Percentiles rank a stretch among this genome's conserved stretches.
These are phyloP conservation scores for Arothron firmamentum DNA, from an alignment of 2,113 vertebrate species.

Conservation along the genomic window DNA sequence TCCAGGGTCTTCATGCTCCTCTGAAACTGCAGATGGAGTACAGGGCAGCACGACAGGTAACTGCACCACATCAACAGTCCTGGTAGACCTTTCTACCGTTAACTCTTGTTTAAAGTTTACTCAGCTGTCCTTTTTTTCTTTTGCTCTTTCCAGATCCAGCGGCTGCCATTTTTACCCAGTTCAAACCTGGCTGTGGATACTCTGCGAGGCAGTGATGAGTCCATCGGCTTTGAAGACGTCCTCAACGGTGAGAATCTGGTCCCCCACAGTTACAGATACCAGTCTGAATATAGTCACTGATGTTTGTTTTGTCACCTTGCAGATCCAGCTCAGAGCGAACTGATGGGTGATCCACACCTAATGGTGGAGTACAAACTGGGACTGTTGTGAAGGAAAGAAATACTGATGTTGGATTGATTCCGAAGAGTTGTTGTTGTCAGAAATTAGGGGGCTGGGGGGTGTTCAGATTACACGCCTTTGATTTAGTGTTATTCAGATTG, in stretches of 20 bases:
- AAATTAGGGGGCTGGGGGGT: not conserved
- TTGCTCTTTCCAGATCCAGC: conserved; percentile 79
- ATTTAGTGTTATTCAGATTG: not conserved
- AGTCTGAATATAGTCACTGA: not conserved
- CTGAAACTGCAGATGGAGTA: conserved; percentile 95
- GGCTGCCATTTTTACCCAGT: conserved; percentile 90
- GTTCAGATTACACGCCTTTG: not conserved
- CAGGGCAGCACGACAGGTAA: conserved; percentile 87
- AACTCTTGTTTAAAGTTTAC: not conserved
- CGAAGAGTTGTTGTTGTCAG: not conserved
- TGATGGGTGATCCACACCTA: conserved; percentile 93
- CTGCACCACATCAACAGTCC: not conserved
- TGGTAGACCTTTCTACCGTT: not conserved
- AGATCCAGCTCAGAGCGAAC: conserved; percentile 90
- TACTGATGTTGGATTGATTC: not conserved
- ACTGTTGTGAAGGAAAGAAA: conserved; percentile 74
- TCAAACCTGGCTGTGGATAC: conserved; percentile 91
- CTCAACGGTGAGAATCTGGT: conserved; percentile 81
- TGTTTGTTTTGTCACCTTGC: conserved; percentile 31
- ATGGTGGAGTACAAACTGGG: conserved; percentile 92
- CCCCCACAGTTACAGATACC: too few relatives aligned
- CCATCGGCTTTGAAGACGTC: conserved; percentile 91
- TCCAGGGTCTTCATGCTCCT: conserved; percentile 89
- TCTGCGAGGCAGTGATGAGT: conserved; percentile 84
- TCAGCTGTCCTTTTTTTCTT: not conserved